A percentile compares a stretch with the other conserved stretches of the same genome.
phyloP scores from a whole-genome alignment of 2,888 invertebrate genomes.

The Graphium colonna region DNA sequence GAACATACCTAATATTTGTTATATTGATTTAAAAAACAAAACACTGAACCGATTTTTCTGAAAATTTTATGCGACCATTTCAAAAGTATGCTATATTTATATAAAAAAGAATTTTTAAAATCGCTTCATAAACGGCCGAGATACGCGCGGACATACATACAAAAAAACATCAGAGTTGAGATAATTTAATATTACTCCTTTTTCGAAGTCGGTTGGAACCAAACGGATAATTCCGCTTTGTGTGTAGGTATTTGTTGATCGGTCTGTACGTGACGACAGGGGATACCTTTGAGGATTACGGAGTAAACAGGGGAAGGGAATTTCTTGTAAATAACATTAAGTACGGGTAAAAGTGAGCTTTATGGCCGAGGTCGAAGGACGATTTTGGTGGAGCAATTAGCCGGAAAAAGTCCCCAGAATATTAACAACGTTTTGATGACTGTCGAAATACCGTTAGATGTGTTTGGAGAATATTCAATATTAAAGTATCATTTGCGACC shows the following conservation, averaged over 20 bases:
- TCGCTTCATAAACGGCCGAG: too few species aligned
- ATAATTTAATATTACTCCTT: too few species aligned
- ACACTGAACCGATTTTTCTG: too few species aligned
- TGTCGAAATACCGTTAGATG: slow-evolving; percentile 44
- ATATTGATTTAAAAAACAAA: too few species aligned
- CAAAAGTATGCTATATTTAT: too few species aligned
- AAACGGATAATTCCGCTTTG: not conserved
- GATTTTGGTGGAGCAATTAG: slow-evolving; percentile 29
- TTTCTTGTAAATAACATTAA: slow-evolving; percentile 33
- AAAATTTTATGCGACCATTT: too few species aligned
- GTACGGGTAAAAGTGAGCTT: slow-evolving; percentile 31
- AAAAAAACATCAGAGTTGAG: too few species aligned
- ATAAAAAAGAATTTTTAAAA: too few species aligned
- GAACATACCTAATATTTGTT: too few species aligned
- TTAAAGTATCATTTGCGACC: slow-evolving; percentile 16
- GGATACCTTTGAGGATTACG: slow-evolving; percentile 40
- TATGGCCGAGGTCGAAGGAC: slow-evolving; percentile 26
- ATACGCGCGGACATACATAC: too few species aligned
- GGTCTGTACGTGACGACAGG: slow-evolving; percentile 36
- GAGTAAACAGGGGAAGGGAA: slow-evolving; percentile 53
- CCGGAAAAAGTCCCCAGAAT: slow-evolving; percentile 34
- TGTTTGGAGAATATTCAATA: slow-evolving; percentile 40
- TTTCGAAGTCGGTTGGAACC: too few species aligned
- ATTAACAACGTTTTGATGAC: slow-evolving; percentile 63
- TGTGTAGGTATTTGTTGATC: slow-evolving; percentile 3